A percentile compares a stretch with the other conserved stretches of the same genome.
Conservation (phyloP, 2,113 vertebrate genomes). For the Nanorana parkeri region DNA sequence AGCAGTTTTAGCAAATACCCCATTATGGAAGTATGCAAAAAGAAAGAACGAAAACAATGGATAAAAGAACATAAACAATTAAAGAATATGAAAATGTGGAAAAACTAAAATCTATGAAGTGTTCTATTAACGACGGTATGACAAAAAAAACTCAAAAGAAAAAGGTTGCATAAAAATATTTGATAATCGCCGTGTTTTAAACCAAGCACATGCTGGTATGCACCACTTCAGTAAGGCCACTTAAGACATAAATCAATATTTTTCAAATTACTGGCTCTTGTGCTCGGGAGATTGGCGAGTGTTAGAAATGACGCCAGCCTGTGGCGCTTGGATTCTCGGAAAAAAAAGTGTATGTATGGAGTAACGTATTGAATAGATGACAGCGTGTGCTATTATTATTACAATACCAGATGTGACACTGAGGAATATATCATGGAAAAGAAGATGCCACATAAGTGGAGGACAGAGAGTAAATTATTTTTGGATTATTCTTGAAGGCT, state of each 20-base stretch:
- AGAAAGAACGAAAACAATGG: neutral
- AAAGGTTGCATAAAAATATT: neutral
- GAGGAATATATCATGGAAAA: neutral
- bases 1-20: neutral
- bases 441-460: no score
- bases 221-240: neutral
- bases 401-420: neutral
- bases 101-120: neutral
- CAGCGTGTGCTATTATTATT: neutral
- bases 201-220: neutral
- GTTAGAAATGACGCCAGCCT: neutral
- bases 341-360: neutral
- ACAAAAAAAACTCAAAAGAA: no score
- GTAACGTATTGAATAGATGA: slow-evolving; percentile 3
- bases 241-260: slow-evolving; percentile 21
- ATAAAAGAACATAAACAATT: neutral
- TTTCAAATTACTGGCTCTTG: neutral
- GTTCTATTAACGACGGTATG: neutral
- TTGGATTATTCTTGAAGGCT: no score
- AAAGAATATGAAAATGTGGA: neutral
- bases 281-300: neutral
- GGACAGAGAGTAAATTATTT: no score
- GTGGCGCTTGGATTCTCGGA: neutral
- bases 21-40: neutral
- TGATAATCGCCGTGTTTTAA: neutral